These are phyloP conservation scores for Odontothrips loti DNA, from an alignment of 2,888 invertebrate species.

Conservation along the genomic window DNA sequence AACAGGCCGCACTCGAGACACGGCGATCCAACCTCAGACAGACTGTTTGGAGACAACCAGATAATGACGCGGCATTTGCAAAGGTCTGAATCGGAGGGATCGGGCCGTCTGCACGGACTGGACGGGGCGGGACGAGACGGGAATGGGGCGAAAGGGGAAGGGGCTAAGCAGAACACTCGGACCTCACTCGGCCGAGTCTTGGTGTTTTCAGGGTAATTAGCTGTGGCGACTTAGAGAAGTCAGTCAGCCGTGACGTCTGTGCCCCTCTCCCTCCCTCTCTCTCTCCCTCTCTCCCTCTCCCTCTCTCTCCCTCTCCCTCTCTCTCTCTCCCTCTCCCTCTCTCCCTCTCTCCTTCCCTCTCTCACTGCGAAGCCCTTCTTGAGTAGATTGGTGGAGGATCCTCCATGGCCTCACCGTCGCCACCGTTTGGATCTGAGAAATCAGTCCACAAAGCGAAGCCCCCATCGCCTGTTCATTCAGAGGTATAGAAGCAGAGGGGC, in stretches of 20 bases:
- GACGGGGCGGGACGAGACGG: no score
- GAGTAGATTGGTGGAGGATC: neutral
- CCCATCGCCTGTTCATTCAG: no score
- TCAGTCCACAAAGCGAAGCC: neutral
- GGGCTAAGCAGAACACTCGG: no score
- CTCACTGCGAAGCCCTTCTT: no score
- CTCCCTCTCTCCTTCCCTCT: neutral
- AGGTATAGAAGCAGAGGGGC: no score
- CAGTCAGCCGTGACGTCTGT: neutral
- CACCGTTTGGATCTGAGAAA: neutral
- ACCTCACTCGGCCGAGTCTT: neutral
- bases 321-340: neutral
- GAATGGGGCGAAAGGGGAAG: no score
- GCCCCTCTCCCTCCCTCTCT: neutral
- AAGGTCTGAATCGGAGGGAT: no score
- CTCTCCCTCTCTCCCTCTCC: neutral
- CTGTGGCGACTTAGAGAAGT: constrained; percentile 7
- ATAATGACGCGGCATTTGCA: no score
- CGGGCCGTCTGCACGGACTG: no score
- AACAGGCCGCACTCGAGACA: no score
- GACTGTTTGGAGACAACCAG: no score
- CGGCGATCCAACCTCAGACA: no score
- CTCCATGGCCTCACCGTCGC: neutral
- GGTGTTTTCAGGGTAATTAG: constrained; percentile 12
- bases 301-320: neutral